Evolutionary conservation across 2,797 vertebrate species (phyloP), one percentile per base, ranked within the genome.

Genomic region (Orientallactaga sibirica): DNA sequence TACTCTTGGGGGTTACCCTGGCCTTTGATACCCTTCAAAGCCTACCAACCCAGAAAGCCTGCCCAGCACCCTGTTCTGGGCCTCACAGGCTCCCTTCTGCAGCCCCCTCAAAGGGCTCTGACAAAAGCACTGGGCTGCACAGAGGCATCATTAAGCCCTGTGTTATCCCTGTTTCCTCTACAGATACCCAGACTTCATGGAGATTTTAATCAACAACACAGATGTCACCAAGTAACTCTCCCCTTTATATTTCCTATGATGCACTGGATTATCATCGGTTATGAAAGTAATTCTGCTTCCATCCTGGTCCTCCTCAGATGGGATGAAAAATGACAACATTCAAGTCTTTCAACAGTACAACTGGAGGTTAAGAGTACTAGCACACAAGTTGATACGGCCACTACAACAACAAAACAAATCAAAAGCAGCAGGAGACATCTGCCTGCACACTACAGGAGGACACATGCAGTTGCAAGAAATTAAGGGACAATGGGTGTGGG

Each of bases 321-420:
- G 6, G 16, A 33, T 6, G 20, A 58, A 37, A 80, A 73, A 74
- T 22, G 14, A 22, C 0, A 62, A 15, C 43, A 8, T 3, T 67
- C 8, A 43, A 58, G 22, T 2, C n/a, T 37, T 55, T 41, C 52
- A 25, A 29, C 1, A 62, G 68, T 29, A 37, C 62, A 29, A 20
- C 68, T 0, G 41, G 58, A 67, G 3, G 20, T 62, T 55, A 80
- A 66, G 25, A 19, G 64, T 18, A 18, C 16, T 19, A 22, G 52
- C 2, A 19, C 15, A 37, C 7, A 20, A 0, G 10, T 8, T 22
- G 16, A n/a, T 0, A n/a, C 0, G 1, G 20, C 68, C 66, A 41
- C 78, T 16, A 74, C 66, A 12, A 61, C 18, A 64, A 33, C 19
- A 19, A 66, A 2, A 52, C 6, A 10, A 0, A 41, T n/a, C 61